A percentile compares a stretch with the other conserved stretches of the same genome.
Conservation (phyloP, 1,140 invertebrate genomes). For the Anthonomus grandis region DNA sequence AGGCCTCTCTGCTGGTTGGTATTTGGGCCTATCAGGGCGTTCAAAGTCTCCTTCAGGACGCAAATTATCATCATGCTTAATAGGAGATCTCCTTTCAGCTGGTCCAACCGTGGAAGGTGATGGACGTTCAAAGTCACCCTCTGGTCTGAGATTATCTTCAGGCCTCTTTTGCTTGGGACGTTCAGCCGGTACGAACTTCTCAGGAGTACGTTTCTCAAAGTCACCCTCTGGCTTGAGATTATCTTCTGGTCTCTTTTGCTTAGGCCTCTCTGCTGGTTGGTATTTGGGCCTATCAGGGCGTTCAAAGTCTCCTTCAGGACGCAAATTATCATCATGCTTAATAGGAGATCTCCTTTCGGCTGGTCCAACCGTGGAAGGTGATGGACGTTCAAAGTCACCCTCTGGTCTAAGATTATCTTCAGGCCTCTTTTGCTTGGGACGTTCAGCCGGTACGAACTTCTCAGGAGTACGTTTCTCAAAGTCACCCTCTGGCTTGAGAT, state of each 20-base stretch:
- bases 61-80: slow-evolving; percentile 62
- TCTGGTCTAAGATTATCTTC: slow-evolving; percentile 53
- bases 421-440: slow-evolving; percentile 50
- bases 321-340: slow-evolving; percentile 55
- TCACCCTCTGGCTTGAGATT: slow-evolving; percentile 54
- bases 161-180: slow-evolving; percentile 39
- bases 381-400: slow-evolving; percentile 53
- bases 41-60: slow-evolving; percentile 53
- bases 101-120: slow-evolving; percentile 43
- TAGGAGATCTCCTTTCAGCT: slow-evolving; percentile 51
- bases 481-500: slow-evolving; percentile 51
- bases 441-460: slow-evolving; percentile 49
- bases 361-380: slow-evolving; percentile 34
- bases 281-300: slow-evolving; percentile 40
- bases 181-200: slow-evolving; percentile 41
- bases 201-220: slow-evolving; percentile 49
- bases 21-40: slow-evolving; percentile 24
- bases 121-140: slow-evolving; percentile 54
- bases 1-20: not conserved
- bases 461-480: slow-evolving; percentile 46
- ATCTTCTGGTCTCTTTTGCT: slow-evolving; percentile 42
- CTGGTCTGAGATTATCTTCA: slow-evolving; percentile 54
- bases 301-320: slow-evolving; percentile 57
- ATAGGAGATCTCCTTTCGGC: slow-evolving; percentile 55
- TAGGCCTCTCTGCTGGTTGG: slow-evolving; percentile 38